Evolutionary conservation across 1,140 invertebrate species (phyloP).

Genomic region (Lithobius niger): DNA sequence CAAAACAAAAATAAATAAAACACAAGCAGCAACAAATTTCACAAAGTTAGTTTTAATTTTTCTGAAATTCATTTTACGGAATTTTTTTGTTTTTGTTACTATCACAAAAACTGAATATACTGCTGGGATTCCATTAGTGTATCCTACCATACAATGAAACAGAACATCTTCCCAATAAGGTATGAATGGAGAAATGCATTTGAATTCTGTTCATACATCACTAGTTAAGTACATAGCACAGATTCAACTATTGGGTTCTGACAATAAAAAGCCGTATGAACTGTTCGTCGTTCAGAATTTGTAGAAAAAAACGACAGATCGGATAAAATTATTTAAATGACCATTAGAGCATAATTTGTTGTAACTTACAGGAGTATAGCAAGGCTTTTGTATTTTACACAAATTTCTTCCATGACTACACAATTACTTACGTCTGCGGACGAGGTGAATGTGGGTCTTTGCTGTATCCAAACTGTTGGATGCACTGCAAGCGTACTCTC

Average conservation of each 20-base stretch:
- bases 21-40: no score
- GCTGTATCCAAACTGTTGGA: constrained; percentile 56
- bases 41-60: no score
- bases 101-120: no score
- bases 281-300: neutral
- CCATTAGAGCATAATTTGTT: neutral
- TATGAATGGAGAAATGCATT: no score
- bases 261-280: neutral
- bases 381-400: neutral
- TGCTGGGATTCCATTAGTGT: no score
- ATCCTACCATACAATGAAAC: no score
- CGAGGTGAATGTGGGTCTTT: constrained; percentile 58
- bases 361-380: neutral
- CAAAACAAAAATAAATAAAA: no score
- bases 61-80: no score
- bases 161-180: no score
- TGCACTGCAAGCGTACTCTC: constrained; percentile 74
- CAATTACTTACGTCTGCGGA: constrained; percentile 42
- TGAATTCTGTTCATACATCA: no score
- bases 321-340: neutral
- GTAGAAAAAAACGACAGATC: neutral
- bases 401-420: neutral
- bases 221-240: neutral
- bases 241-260: neutral
- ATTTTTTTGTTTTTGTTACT: no score